Evolutionary conservation across 2,888 invertebrate species (phyloP).

Genomic region (Leucania comma): DNA sequence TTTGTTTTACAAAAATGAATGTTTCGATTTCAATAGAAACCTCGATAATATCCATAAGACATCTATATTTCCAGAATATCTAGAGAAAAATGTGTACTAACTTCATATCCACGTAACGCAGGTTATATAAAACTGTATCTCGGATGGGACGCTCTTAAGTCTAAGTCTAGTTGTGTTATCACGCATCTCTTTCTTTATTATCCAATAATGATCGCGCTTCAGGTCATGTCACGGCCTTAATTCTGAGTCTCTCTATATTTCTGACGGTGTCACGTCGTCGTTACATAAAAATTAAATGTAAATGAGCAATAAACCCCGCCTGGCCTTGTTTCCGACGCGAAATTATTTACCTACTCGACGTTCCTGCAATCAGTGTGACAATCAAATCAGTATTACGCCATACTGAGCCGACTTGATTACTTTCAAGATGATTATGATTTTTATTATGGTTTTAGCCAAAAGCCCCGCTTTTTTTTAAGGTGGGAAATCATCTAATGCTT

Average conservation of each 20-base stretch:
- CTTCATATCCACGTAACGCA: no score
- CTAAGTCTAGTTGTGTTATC: not conserved
- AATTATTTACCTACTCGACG: constrained; percentile 44
- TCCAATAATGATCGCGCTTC: not conserved
- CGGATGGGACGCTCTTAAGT: no score
- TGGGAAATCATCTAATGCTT: no score
- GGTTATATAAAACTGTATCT: no score
- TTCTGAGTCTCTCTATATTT: constrained; percentile 19
- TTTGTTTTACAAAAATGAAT: no score
- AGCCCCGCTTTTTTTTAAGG: no score
- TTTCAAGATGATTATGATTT: not conserved
- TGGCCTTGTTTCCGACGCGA: constrained; percentile 43
- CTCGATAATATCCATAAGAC: no score
- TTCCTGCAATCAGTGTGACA: constrained; percentile 17
- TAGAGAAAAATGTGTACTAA: no score
- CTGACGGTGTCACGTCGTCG: constrained; percentile 33
- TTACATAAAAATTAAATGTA: constrained; percentile 60
- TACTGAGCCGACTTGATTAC: constrained; percentile 21
- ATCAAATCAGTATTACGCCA: constrained; percentile 7
- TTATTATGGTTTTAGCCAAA: no score
- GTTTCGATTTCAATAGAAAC: no score
- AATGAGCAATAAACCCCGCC: constrained; percentile 51
- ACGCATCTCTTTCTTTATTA: not conserved
- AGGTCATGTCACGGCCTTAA: constrained; percentile 18
- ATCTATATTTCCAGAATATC: no score